Conservation (phyloP, 2,797 vertebrate genomes). For the Liasis olivaceus region DNA sequence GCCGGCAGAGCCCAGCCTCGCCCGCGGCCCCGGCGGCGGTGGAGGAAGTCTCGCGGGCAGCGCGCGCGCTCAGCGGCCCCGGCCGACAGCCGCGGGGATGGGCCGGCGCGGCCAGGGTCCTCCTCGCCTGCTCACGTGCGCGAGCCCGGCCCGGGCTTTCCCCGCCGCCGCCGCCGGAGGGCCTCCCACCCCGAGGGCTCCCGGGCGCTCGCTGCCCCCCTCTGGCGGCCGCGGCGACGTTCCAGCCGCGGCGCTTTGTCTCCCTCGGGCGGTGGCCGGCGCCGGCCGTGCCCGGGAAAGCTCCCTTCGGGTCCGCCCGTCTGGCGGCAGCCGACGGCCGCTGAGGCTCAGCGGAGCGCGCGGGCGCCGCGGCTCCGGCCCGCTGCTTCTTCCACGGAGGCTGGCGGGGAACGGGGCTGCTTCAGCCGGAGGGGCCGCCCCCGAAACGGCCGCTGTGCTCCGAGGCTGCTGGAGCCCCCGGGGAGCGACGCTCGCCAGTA, state of each 20-base stretch:
- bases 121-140: neutral
- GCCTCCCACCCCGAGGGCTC: neutral
- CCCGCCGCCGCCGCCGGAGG: neutral
- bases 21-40: neutral
- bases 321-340: neutral
- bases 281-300: neutral
- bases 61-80: neutral
- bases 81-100: neutral
- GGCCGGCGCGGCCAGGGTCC: neutral
- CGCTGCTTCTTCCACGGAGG: neutral
- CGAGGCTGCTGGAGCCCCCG: neutral
- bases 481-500: neutral
- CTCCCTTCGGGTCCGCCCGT: neutral
- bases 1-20: neutral
- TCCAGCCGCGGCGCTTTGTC: neutral
- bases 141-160: neutral
- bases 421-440: neutral
- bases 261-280: constrained; percentile 1
- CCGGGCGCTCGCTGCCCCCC: neutral
- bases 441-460: too few relatives aligned
- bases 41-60: neutral
- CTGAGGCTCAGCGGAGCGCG: neutral
- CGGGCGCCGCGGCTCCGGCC: neutral
- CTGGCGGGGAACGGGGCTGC: neutral
- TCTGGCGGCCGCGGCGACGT: neutral